Conservation (phyloP, 2,888 invertebrate genomes). For the Pollenia amentaria region DNA sequence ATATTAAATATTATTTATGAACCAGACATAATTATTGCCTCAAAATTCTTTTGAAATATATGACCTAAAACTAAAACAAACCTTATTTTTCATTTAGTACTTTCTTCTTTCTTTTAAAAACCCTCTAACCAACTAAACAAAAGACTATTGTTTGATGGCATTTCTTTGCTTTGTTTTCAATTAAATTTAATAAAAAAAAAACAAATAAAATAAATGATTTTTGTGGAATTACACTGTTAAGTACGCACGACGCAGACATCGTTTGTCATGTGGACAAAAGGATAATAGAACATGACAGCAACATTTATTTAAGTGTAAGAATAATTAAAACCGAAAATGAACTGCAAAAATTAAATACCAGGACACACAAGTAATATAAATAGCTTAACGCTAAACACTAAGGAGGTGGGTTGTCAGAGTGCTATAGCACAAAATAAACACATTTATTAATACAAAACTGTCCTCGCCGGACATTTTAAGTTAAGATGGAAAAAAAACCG, state of each 20-base stretch:
- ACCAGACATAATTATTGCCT: no score
- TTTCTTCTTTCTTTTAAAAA: background rate
- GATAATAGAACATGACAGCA: slow-evolving; percentile 73
- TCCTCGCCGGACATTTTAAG: slow-evolving; percentile 63
- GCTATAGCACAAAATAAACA: slow-evolving; percentile 8
- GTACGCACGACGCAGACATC: slow-evolving; percentile 71
- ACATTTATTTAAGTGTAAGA: slow-evolving; percentile 73
- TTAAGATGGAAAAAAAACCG: slow-evolving; percentile 17
- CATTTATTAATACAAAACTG: slow-evolving; percentile 61
- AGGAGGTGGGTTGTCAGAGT: slow-evolving; percentile 6
- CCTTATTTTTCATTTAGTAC: background rate
- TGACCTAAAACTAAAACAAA: background rate
- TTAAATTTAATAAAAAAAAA: slow-evolving; percentile 51
- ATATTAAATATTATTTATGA: no score
- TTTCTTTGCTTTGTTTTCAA: slow-evolving; percentile 11
- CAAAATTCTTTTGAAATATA: background rate
- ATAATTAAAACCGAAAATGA: slow-evolving; percentile 69
- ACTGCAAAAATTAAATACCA: slow-evolving; percentile 49
- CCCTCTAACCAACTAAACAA: slow-evolving; percentile 27
- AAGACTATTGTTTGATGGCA: slow-evolving; percentile 5
- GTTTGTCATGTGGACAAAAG: slow-evolving; percentile 73
- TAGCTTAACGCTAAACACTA: slow-evolving; percentile 19
- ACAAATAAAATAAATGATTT: slow-evolving; percentile 66
- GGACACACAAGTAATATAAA: slow-evolving; percentile 37
- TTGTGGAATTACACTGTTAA: slow-evolving; percentile 64